Conservation (phyloP, 1,140 invertebrate species). For the Drosophila lacteicornis region DNA sequence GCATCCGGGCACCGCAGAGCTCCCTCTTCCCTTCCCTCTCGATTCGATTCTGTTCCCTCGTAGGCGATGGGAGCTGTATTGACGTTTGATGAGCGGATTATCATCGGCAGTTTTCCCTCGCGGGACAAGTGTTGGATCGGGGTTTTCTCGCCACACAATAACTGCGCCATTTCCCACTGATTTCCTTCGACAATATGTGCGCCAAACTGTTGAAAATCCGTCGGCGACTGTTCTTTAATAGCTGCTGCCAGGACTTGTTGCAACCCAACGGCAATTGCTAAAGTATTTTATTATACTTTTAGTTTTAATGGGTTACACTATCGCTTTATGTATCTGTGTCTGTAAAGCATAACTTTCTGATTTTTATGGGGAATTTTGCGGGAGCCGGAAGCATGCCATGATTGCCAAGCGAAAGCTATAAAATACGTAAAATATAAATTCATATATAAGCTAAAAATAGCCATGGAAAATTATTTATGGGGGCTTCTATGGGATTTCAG, state of each 20-base stretch:
- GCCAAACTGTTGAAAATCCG: conserved; percentile 44
- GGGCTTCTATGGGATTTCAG: neutral
- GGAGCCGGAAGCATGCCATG: no score
- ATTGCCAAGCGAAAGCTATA: neutral
- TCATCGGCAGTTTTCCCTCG: conserved; percentile 51
- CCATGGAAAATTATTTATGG: neutral
- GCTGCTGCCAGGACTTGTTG: conserved; percentile 24
- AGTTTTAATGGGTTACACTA: neutral
- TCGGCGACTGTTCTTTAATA: conserved; percentile 1
- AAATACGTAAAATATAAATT: neutral
- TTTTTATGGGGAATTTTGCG: neutral
- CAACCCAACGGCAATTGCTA: neutral
- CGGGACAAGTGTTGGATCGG: conserved; percentile 63
- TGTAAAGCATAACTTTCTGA: conserved; percentile 1
- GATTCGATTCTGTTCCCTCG: neutral
- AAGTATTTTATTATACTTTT: conserved; percentile 4
- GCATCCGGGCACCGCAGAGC: conserved; percentile 32
- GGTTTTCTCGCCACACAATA: conserved; percentile 42
- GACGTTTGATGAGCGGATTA: conserved; percentile 82
- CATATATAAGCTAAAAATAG: no score
- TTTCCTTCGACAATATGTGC: conserved; percentile 42
- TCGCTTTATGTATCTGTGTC: neutral
- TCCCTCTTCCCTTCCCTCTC: neutral
- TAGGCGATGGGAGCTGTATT: conserved; percentile 52
- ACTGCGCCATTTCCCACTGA: conserved; percentile 53